Evolutionary conservation across 1,140 invertebrate genomes (phyloP), one percentile per base, ranked within the genome.

Genomic region (Choristoneura fumiferana): DNA sequence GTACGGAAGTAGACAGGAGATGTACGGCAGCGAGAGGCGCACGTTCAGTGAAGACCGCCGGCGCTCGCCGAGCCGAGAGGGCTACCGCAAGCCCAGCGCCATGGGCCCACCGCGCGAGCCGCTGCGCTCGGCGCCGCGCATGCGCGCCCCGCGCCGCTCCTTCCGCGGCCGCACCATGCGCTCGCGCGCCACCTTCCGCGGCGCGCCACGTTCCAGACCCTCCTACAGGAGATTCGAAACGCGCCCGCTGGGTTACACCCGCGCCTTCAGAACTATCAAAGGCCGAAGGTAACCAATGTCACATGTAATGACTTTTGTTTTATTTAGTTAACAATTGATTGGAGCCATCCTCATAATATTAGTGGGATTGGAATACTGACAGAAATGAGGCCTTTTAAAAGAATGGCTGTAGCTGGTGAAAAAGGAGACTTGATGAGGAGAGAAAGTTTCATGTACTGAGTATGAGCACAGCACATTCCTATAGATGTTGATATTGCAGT

Each of bases 101-200:
- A 87, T 87, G 81, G 78, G 86, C 18, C 87, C 89, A 65, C 89
- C 87, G 65, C 86, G 87, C 62, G 79, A 83, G 65, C 78, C 77
- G 53, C 61, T 71, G 55, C 84, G 81, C 58, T 49, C 69, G 45
- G 36, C 68, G 8, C 52, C 66, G 59, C 70, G 79, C 53, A 76
- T 76, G 62, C 79, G 83, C 52, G 83, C 82, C n/a, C 66, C 84
- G 49, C 81, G 89, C 54, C 82, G 87, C 65, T 79, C 85, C 4
- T 89, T 87, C 80, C 85, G 89, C 62, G 89, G 89, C 45, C 83
- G 86, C 63, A 73, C 79, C 5, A 55, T 90, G 71, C 85, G 84
- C 64, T 70, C 83, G 49, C 84, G 89, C 62, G 79, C 76, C 61
- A 67, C 81, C 22, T 89, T 76, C 74, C 80, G 89, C 62, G 86